Base-by-base conservation (phyloP, 2,797 vertebrate genomes). In the Sebastolobus alascanus region DNA sequence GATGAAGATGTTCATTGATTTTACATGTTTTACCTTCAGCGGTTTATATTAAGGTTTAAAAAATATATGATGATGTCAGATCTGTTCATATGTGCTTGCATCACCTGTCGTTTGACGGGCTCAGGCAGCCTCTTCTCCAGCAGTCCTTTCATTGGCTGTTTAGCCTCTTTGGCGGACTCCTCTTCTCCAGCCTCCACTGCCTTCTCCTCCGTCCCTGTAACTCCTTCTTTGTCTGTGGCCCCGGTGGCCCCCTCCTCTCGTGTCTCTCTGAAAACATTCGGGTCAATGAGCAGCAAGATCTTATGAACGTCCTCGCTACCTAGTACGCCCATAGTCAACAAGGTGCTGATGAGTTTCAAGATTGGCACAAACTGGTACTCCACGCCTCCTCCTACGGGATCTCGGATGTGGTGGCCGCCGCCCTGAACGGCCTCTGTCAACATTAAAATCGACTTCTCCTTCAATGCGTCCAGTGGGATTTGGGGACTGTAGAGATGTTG, bases 341-440 rank as follows among this genome's bases (percentile, higher is more conserved):
- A 91, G 2, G 98, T 99, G 90, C 97, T 97, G 61, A 99, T 97
- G 73, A 99, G 96, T 76, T 98, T 99, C 83, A 99, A 94, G 85
- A 99, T 98, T 11, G 99, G 99, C 87, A 99, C 99, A 2, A 99
- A 99, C 89, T 99, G 98, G 94, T 97, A 99, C 87, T 97, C 97
- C 80, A 98, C 94, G 0, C 97, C 96, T 20, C 98, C 98, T 12
- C 99, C 99, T 0, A 99, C 97, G 0, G 98, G 98, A 86, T 99
- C 99, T 33, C 99, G 94, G 83, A 99, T 99, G 85, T 99, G 98
- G 72, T 94, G 88, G 2, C 99, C 98, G 0, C 99, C 98, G 0
- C 97, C 96, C 9, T 97, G 97, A 22, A 99, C 98, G 0, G 98
- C 98, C 86, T 99, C 99, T 0, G 98, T 98, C 76, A 99, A 86